A percentile compares a stretch with the other conserved stretches of the same genome.
These are phyloP conservation scores for Himalopsyche tibetana DNA, from an alignment of 2,888 invertebrate genomes.

Conservation along the genomic window DNA sequence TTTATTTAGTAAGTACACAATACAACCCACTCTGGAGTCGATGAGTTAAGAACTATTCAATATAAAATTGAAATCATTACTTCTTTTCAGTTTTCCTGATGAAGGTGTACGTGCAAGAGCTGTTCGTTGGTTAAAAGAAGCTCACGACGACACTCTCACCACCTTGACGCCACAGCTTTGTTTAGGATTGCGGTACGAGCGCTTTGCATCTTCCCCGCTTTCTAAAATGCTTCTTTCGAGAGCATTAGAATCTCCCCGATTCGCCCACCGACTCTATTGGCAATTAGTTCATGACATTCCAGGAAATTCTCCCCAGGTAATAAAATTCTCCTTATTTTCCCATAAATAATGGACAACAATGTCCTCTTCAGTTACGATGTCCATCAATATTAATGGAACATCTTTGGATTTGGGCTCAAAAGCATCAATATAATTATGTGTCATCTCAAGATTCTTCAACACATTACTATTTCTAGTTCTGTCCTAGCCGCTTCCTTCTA, in stretches of 20 bases:
- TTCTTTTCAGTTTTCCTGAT: conserved; percentile 89
- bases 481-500: no score
- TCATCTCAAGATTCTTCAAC: no score
- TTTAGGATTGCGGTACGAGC: conserved; percentile 93
- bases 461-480: no score
- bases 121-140: conserved; percentile 86
- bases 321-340: not conserved
- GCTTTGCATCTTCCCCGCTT: conserved; percentile 92
- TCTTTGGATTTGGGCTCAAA: no score
- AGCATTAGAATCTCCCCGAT: conserved; percentile 89
- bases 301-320: conserved; percentile 87
- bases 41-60: no score
- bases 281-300: conserved; percentile 89
- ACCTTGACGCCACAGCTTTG: conserved; percentile 96
- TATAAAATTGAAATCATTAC: not conserved
- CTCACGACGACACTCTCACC: conserved; percentile 91
- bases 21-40: no score
- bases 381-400: no score
- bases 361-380: no score
- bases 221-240: conserved; percentile 89
- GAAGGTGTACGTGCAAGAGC: conserved; percentile 90
- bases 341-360: no score
- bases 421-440: no score
- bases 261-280: conserved; percentile 98
- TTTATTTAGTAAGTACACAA: no score